Conservation (phyloP, 2,888 invertebrate genomes). For the Parnassius apollo region DNA sequence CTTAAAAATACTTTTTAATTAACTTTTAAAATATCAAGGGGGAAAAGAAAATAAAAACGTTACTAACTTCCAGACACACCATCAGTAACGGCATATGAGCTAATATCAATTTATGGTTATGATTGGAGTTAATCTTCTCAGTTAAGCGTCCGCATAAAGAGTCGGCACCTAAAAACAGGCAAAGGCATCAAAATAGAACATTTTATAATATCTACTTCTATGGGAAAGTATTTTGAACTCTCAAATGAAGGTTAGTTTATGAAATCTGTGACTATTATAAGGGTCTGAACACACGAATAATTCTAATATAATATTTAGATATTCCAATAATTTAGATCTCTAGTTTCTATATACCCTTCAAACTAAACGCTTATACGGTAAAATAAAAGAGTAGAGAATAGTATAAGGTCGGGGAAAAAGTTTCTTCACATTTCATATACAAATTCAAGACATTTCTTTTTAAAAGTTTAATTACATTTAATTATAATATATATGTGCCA, state of each 20-base stretch:
- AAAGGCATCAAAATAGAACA: background rate
- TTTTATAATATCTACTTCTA: conserved; percentile 6
- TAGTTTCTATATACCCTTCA: too few species aligned
- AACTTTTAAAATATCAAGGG: too few species aligned
- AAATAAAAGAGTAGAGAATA: too few species aligned
- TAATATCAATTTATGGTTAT: conserved; percentile 93
- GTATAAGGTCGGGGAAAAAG: too few species aligned
- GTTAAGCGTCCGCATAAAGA: conserved; percentile 95
- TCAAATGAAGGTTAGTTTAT: background rate
- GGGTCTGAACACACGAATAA: background rate
- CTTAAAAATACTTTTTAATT: too few species aligned
- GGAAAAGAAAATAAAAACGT: background rate
- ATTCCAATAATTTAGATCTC: too few species aligned
- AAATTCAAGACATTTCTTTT: too few species aligned
- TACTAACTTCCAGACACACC: conserved; percentile 93
- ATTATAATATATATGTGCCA: too few species aligned
- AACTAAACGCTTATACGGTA: too few species aligned
- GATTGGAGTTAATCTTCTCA: conserved; percentile 95
- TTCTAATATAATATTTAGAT: background rate
- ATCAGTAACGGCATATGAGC: conserved; percentile 97
- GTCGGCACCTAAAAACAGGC: conserved; percentile 90
- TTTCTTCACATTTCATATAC: too few species aligned
- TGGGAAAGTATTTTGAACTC: background rate
- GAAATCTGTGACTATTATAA: background rate
- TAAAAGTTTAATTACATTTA: too few species aligned